Percentiles rank a stretch among this genome's conserved stretches.
These are phyloP conservation scores for Pteromalus puparum DNA, from an alignment of 1,140 invertebrate genomes.

Conservation along the genomic window DNA sequence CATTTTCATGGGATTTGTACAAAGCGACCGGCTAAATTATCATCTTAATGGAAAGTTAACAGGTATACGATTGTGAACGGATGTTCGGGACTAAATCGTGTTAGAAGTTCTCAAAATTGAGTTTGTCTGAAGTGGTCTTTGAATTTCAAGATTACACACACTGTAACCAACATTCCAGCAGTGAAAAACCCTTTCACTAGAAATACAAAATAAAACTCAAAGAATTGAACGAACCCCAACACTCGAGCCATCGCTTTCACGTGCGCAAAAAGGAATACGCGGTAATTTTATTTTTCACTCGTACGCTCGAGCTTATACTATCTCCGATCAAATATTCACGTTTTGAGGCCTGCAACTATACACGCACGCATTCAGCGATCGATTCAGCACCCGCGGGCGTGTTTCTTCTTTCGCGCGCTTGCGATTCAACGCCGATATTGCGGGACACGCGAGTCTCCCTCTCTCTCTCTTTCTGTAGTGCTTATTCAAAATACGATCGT, in stretches of 20 bases:
- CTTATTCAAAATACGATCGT: conserved; percentile 27
- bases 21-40: conserved; percentile 6
- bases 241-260: not conserved
- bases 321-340: conserved; percentile 23
- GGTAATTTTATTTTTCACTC: conserved; percentile 28
- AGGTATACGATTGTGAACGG: conserved; percentile 16
- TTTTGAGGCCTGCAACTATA: not conserved
- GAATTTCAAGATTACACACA: too few species aligned
- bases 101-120: too few species aligned
- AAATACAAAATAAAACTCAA: not conserved
- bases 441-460: not conserved
- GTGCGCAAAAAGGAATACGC: not conserved
- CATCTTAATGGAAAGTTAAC: conserved; percentile 40
- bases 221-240: not conserved
- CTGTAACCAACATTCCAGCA: not conserved
- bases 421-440: conserved; percentile 18
- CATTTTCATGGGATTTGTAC: conserved; percentile 36
- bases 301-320: not conserved
- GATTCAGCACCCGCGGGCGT: conserved; percentile 15
- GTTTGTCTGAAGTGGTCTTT: too few species aligned
- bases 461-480: too few species aligned
- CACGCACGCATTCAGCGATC: not conserved
- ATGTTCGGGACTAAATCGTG: not conserved
- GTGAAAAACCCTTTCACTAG: not conserved
- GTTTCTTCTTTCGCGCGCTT: conserved; percentile 13